These are phyloP conservation scores for Hippoglossus stenolepis DNA, from an alignment of 2,113 vertebrate genomes.

Conservation along the genomic window DNA sequence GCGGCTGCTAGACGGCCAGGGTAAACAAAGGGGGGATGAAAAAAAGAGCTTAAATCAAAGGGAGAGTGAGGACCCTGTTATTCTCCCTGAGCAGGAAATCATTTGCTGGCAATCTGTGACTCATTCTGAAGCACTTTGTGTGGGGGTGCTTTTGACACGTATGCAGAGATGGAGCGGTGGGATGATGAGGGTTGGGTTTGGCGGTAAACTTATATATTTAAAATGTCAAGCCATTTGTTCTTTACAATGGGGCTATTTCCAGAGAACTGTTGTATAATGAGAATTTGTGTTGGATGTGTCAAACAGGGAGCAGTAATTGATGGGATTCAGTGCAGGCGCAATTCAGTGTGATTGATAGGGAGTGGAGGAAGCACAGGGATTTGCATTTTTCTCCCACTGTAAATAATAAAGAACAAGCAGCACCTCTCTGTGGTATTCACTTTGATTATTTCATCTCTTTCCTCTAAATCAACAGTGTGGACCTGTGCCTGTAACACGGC, in stretches of 20 bases:
- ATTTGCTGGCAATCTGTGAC: conserved; percentile 79
- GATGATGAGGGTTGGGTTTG: conserved; percentile 24
- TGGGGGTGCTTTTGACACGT: conserved; percentile 57
- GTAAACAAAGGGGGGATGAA: conserved; percentile 75
- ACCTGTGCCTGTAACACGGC: not conserved
- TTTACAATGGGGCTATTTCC: conserved; percentile 62
- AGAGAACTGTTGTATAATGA: conserved; percentile 73
- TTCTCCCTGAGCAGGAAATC: conserved; percentile 75
- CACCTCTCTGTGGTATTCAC: conserved; percentile 31
- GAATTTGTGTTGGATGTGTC: conserved; percentile 60
- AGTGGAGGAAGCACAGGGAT: conserved; percentile 54
- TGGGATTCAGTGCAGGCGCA: conserved; percentile 55
- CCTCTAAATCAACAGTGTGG: conserved; percentile 50
- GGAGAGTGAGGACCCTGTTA: conserved; percentile 69
- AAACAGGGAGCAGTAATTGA: conserved; percentile 65
- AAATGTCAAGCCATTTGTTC: conserved; percentile 71
- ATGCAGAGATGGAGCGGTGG: conserved; percentile 37
- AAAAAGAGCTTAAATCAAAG: conserved; percentile 77
- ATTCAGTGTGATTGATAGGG: conserved; percentile 69
- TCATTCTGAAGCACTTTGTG: conserved; percentile 72
- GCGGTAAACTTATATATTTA: conserved; percentile 69
- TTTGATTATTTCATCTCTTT: conserved; percentile 46
- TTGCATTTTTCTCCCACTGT: conserved; percentile 52
- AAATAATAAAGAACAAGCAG: conserved; percentile 56
- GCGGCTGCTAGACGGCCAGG: conserved; percentile 71